A percentile compares a stretch with the other conserved stretches of the same genome.
These are phyloP conservation scores for Agonopterix heracliana DNA, from an alignment of 2,888 invertebrate genomes.

Conservation along the genomic window DNA sequence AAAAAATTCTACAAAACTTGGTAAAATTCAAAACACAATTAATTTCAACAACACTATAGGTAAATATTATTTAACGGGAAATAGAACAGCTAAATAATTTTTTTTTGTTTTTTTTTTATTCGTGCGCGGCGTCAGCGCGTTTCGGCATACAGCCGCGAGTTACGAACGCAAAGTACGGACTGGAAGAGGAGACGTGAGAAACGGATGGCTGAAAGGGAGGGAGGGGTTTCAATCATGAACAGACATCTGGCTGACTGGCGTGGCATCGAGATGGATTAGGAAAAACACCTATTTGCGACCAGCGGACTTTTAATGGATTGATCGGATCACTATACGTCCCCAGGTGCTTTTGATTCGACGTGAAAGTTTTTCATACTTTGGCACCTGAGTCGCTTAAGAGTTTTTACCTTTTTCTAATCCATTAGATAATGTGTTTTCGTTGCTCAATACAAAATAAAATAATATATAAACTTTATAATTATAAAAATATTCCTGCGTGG, in stretches of 20 bases:
- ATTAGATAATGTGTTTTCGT: no score
- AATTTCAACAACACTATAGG: constrained; percentile 1
- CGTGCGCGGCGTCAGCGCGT: constrained; percentile 4
- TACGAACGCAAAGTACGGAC: constrained; percentile 12
- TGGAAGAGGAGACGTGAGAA: constrained; percentile 9
- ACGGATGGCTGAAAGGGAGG: constrained; percentile 11
- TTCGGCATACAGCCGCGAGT: constrained; percentile 11
- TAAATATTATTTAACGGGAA: neutral
- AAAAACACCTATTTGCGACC: constrained; percentile 37
- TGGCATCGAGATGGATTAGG: constrained; percentile 34
- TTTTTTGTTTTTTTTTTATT: constrained; percentile 6
- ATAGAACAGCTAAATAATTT: constrained; percentile 5
- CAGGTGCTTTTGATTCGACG: no score
- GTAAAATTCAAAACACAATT: constrained; percentile 1
- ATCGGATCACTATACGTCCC: constrained; percentile 16
- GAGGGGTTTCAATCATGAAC: constrained; percentile 31
- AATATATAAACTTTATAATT: no score
- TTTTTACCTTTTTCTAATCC: no score
- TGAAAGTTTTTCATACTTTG: no score
- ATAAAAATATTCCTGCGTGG: no score
- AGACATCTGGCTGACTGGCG: constrained; percentile 21
- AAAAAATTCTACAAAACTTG: constrained; percentile 12
- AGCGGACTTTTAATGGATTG: constrained; percentile 34
- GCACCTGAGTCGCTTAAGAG: no score
- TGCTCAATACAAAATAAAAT: no score